phyloP scores from a whole-genome alignment of 1,140 invertebrate species.

The Drosophila sucinea region DNA sequence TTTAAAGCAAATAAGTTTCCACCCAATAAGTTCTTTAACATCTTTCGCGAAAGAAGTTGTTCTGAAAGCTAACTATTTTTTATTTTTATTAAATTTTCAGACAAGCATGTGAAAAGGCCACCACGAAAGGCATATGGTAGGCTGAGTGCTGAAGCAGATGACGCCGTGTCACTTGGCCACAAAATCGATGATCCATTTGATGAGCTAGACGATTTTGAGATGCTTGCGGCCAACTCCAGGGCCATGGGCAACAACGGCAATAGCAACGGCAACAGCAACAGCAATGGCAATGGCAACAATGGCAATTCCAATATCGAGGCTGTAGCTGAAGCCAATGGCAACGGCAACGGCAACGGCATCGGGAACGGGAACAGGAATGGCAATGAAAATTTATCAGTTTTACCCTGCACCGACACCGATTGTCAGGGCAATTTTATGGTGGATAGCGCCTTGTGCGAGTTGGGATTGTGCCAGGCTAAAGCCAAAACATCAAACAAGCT shows the following conservation, averaged over 20 bases:
- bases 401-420: constrained; percentile 71
- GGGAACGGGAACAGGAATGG: constrained; percentile 32
- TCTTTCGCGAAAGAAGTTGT: background rate
- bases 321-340: constrained; percentile 26
- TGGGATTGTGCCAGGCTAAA: constrained; percentile 69
- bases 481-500: constrained; percentile 76
- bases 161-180: constrained; percentile 70
- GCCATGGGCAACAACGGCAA: constrained; percentile 40
- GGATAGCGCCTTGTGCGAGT: constrained; percentile 69
- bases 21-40: background rate
- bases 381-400: constrained; percentile 41
- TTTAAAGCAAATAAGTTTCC: background rate
- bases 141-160: constrained; percentile 78
- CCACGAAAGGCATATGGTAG: constrained; percentile 82
- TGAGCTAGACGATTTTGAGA: constrained; percentile 82
- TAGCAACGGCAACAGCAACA: constrained; percentile 41
- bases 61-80: background rate
- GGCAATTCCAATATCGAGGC: constrained; percentile 57
- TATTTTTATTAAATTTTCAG: constrained; percentile 35
- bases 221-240: constrained; percentile 64
- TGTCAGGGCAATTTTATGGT: constrained; percentile 80
- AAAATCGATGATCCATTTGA: constrained; percentile 83
- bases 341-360: constrained; percentile 30
- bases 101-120: constrained; percentile 81
- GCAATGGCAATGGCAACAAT: constrained; percentile 49